Base-by-base conservation (phyloP, 1,140 invertebrate species). In the Drosophila hydei region DNA sequence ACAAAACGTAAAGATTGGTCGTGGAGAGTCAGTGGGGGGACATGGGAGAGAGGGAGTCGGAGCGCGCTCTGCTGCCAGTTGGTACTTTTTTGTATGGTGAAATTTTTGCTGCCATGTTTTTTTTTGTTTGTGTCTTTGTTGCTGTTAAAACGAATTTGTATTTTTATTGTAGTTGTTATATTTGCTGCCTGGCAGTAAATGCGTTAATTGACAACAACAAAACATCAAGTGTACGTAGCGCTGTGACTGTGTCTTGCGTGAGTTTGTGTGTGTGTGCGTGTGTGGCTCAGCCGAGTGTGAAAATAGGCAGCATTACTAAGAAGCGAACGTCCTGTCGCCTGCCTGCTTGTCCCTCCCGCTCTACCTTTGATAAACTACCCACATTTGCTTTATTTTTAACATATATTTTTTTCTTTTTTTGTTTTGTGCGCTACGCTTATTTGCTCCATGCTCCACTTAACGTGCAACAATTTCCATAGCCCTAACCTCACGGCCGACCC, bases 91-190 rank as follows among this genome's bases (percentile, higher is more conserved):
- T 59, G 59, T 79, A 59, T 84, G 80, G 80, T 74, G 80, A 85
- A 85, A 80, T 87, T 85, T 33, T 63, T 79, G 81, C 81, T 87
- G 72, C 77, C 73, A 87, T 80, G 69, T 85, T 85, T 78, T 85
- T 70, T 75, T 75, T 72, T 72, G 70, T 61, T 84, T 42, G 64
- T 85, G 77, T 72, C 48, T 67, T 27, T 61, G 50, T 55, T 68
- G 56, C 56, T 60, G 63, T 42, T 67, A 67, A 72, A 72, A 72
- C 42, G 52, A 70, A 67, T 67, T 67, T 58, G 21, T 72, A 45
- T 72, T 55, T 54, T 60, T 67, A 47, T 61, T 72, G 47, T 67
- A 38, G 52, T 38, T 56, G 38, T 61, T 63, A 50, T 52, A 64
- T 52, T 12, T 58, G 67, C 65, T 69, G 65, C 63, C 58, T 69